Conservation (phyloP, 2,797 vertebrate species). For the Microhierax caerulescens region DNA sequence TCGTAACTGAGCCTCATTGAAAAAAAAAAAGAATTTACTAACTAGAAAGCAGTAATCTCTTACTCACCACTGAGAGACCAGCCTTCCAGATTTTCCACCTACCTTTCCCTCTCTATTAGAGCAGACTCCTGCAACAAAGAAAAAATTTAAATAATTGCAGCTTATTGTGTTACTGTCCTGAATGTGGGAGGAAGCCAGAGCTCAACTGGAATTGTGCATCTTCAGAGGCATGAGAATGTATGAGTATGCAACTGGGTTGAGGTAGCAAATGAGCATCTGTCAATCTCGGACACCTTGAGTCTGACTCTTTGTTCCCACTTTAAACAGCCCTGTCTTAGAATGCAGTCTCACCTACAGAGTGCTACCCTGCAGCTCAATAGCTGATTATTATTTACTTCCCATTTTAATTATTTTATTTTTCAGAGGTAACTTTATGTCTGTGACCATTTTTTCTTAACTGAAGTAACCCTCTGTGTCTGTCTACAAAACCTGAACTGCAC, state of each 20-base stretch:
- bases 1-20: neutral
- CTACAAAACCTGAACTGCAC: neutral
- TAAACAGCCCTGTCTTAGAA: neutral
- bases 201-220: neutral
- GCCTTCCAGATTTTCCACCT: neutral
- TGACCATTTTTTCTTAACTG: neutral
- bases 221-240: neutral
- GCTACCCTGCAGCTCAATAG: neutral
- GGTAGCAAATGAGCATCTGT: neutral
- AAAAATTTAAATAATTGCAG: neutral
- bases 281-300: neutral
- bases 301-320: rapidly evolving
- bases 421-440: rapidly evolving
- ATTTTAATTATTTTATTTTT: neutral
- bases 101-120: neutral
- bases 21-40: neutral
- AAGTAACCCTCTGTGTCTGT: neutral
- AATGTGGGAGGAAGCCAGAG: neutral
- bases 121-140: neutral
- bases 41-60: neutral
- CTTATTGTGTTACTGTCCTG: neutral
- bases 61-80: too few species aligned
- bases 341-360: neutral
- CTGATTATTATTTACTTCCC: neutral
- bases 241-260: neutral